phyloP scores from a whole-genome alignment of 2,113 vertebrate species.

The Paratilapia polleni region DNA sequence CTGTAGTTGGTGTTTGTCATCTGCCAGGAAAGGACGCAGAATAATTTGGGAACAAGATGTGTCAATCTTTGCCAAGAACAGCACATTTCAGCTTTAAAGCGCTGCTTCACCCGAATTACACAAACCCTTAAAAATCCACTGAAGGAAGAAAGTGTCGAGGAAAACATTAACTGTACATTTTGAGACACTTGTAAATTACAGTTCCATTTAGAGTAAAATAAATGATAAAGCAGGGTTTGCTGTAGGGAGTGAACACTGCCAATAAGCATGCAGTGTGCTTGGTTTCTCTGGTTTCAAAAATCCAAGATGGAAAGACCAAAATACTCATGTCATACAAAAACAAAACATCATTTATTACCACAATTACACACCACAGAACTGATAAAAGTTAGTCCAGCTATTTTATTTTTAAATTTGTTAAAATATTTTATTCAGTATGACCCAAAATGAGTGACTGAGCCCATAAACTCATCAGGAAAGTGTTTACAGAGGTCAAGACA shows the following conservation, averaged over 20 bases:
- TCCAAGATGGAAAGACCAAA: background rate
- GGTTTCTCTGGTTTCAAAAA: background rate
- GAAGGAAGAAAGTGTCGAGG: background rate
- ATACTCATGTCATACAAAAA: too few species aligned
- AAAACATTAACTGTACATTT: background rate
- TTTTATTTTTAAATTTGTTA: too few species aligned
- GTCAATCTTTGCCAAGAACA: background rate
- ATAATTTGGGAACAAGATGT: background rate
- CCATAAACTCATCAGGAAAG: too few species aligned
- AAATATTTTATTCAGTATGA: too few species aligned
- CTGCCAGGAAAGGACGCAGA: background rate
- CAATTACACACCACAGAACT: background rate
- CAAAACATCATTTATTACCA: background rate
- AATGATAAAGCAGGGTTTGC: background rate
- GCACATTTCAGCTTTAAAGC: background rate
- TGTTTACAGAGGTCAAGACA: too few species aligned
- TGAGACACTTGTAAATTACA: background rate
- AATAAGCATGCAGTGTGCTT: background rate
- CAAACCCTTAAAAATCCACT: background rate
- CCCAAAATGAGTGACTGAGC: too few species aligned
- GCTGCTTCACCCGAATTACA: background rate
- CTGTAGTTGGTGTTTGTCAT: background rate
- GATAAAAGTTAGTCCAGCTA: background rate
- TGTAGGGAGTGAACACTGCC: background rate
- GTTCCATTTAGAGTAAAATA: background rate